Conservation (phyloP, 64 coral and sea anemone genomes). For the Montipora capricornis region DNA sequence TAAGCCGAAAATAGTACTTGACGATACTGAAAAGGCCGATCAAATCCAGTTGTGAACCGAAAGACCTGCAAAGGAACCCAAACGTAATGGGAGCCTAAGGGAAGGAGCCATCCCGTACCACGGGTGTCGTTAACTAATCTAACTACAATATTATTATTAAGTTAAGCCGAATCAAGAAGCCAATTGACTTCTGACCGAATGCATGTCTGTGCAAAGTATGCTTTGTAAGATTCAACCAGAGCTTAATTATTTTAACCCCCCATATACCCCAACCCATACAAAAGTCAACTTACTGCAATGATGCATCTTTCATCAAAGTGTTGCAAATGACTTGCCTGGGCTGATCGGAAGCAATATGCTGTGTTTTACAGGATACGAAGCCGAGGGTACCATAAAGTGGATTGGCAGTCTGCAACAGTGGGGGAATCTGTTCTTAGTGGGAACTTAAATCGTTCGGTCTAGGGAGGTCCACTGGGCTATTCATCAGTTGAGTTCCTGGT, state of each 20-base stretch:
- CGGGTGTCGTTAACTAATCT: background rate
- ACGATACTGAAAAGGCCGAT: background rate
- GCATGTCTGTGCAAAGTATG: slow-evolving; percentile 16
- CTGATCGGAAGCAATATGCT: too few species aligned
- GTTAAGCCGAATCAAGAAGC: background rate
- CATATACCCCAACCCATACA: background rate
- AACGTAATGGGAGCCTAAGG: background rate
- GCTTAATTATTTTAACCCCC: background rate
- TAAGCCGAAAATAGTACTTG: background rate
- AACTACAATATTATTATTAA: background rate
- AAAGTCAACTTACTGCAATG: background rate
- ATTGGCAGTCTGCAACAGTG: too few species aligned
- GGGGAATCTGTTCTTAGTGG: too few species aligned
- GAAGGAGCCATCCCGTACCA: background rate
- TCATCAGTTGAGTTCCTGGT: too few species aligned
- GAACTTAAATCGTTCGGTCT: too few species aligned
- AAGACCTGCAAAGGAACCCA: slow-evolving; percentile 26
- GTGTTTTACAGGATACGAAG: too few species aligned
- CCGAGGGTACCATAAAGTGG: too few species aligned
- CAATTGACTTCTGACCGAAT: slow-evolving; percentile 9
- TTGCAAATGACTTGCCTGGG: too few species aligned
- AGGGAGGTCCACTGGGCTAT: too few species aligned
- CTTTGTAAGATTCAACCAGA: slow-evolving; percentile 19
- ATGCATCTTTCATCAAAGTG: too few species aligned
- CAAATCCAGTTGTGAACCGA: background rate